These are phyloP conservation scores for Pandion haliaetus DNA, from an alignment of 2,113 vertebrate genomes.

Conservation along the genomic window DNA sequence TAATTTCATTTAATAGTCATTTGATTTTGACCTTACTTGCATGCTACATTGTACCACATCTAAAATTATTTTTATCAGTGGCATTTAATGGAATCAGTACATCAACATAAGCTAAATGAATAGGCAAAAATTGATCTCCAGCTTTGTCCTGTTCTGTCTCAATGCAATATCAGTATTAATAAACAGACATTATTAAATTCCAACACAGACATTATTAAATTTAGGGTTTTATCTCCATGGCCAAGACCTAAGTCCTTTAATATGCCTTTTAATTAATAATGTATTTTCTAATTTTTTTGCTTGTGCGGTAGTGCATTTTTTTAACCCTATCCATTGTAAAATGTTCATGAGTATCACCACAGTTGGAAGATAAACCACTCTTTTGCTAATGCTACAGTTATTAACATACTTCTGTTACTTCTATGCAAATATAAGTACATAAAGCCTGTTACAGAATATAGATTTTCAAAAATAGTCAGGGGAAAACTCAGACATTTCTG, in stretches of 20 bases:
- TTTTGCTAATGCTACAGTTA: not conserved
- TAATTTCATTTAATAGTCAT: not conserved
- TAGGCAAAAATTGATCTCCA: not conserved
- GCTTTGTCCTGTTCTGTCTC: not conserved
- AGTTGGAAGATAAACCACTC: not conserved
- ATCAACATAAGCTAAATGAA: not conserved
- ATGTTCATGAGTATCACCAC: not conserved
- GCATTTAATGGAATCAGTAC: slow-evolving; percentile 9
- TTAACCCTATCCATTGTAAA: not conserved
- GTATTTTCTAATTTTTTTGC: not conserved
- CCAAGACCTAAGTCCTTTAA: not conserved
- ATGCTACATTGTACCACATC: not conserved
- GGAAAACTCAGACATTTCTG: not conserved
- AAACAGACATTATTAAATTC: slow-evolving; percentile 23
- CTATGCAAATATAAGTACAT: not conserved
- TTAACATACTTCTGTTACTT: not conserved
- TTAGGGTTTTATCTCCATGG: not conserved
- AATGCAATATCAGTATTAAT: not conserved
- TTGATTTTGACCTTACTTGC: not conserved
- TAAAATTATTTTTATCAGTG: not conserved
- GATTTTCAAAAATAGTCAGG: not conserved
- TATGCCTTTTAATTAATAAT: not conserved
- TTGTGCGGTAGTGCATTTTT: not conserved
- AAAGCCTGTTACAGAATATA: not conserved
- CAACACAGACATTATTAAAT: not conserved